Evolutionary conservation across 2,113 vertebrate genomes (phyloP), one percentile per base, ranked within the genome.

Genomic region (Boleophthalmus pectinirostris): DNA sequence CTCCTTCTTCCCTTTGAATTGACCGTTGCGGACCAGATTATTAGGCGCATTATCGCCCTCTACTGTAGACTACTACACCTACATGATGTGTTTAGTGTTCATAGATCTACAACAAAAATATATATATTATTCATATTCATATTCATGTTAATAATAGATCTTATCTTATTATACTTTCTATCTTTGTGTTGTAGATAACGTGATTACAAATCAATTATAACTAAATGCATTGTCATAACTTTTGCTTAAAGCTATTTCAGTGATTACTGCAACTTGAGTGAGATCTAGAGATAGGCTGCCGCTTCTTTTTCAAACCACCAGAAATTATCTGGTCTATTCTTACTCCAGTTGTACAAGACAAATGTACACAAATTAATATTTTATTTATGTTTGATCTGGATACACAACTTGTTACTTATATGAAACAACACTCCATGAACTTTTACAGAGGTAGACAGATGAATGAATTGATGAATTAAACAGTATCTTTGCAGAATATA

Each of bases 381-480:
- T 57, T 58, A 24, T 24, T 58, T 14, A 14, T 25, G 12, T 58
- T 24, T 25, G 3, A 54, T 0, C 13, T 21, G 54, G 61, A 38
- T 33, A 29, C 58, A 61, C 58, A 61, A 61, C 14, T 18, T 15
- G 58, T 21, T 35, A 64, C 33, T 54, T 15, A 58, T 58, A 25
- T 58, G 23, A 58, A 14, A 58, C 56, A 25, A 58, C 56, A 58
- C 81, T 81, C 74, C 71, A 83, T 74, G 84, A 87, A 79, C 76
- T 75, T 69, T 77, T 73, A 80, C 66, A 86, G 83, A 85, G 83
- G 85, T 87, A 86, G 86, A 85, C 86, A 78, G 77, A 73, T 57
- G 78, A 53, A 66, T 73, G 51, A 20, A 53, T 53, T 7, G 20
- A 9, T n/a, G 18, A 54, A n/a, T 54, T 20, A 73, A 72, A 68